Evolutionary conservation across 2,888 invertebrate genomes (phyloP), one percentile per base, ranked within the genome.

Genomic region (Nomada goodeniana): DNA sequence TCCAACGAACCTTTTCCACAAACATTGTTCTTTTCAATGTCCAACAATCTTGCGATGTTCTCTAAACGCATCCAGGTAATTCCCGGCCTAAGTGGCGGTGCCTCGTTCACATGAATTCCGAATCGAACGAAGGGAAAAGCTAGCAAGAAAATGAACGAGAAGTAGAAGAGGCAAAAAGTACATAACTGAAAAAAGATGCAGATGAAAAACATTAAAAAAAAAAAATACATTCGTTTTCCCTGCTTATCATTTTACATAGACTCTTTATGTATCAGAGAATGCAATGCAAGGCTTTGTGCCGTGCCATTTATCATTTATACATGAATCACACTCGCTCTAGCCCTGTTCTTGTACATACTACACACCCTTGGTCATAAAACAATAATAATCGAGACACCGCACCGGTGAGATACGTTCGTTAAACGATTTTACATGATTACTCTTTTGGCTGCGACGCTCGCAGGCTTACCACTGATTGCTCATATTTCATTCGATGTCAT

Each of bases 401-500:
- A 36, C 36, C 36, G 11, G 47, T 47, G 71, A 73, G 80, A 81
- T 82, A 85, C 86, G 77, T 87, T 87, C 83, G 81, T 86, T 76
- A 50, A 73, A 84, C 78, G 61, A 42, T 67, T 59, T 88, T 89
- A 90, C 86, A 84, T 86, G 82, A 88, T 86, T 86, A 87, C 81
- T 80, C 50, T 73, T 91, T 92, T 91, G 89, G 91, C 91, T 91
- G 92, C 92, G 92, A 88, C 93, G 93, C 92, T 93, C 93, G 92
- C 93, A 92, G 91, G 93, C 93, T 93, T 92, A 92, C 93, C 93
- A 92, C 93, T 93, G 90, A 91, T 93, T 92, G 92, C 93, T 93
- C 92, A 70, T 20, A 90, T 92, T 91, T 86, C 86, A 87, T 89
- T 90, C 88, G 89, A 88, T 85, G 78, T 88, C 91, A 91, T 89